Conservation (phyloP, 2,797 vertebrate genomes). For the Bradypus variegatus region DNA sequence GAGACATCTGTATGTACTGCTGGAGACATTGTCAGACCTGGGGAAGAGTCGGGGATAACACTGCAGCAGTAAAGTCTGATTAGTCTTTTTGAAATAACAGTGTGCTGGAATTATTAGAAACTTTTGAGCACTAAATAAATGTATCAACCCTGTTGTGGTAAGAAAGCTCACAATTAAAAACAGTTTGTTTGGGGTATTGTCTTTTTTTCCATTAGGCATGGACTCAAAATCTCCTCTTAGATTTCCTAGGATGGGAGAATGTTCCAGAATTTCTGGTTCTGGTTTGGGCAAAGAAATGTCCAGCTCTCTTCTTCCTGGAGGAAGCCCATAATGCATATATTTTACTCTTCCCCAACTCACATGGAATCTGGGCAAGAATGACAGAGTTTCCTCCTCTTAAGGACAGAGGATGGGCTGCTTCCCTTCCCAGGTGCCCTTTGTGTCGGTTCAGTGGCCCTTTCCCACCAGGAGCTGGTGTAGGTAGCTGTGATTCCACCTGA, state of each 20-base stretch:
- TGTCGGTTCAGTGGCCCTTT: background rate
- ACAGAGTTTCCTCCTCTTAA: background rate
- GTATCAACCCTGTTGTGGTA: background rate
- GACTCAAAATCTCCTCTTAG: background rate
- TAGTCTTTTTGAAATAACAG: background rate
- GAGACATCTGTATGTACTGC: too few species aligned
- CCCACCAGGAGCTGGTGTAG: background rate
- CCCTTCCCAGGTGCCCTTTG: background rate
- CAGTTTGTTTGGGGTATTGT: background rate
- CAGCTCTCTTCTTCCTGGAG: background rate
- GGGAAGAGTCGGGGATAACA: background rate
- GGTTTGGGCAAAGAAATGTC: background rate
- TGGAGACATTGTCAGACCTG: background rate
- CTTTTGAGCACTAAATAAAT: background rate
- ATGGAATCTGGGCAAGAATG: background rate
- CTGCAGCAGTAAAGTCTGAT: background rate
- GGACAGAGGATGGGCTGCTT: background rate
- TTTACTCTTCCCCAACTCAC: background rate
- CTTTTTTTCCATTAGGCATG: background rate
- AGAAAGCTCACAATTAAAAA: conserved; percentile 15
- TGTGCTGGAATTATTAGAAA: background rate
- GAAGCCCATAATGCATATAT: background rate
- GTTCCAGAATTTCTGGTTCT: background rate
- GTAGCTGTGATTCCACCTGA: background rate
- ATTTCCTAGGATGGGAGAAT: background rate